These are phyloP conservation scores for Campylomormyrus numenius DNA, from an alignment of 2,113 vertebrate species.

Conservation along the genomic window DNA sequence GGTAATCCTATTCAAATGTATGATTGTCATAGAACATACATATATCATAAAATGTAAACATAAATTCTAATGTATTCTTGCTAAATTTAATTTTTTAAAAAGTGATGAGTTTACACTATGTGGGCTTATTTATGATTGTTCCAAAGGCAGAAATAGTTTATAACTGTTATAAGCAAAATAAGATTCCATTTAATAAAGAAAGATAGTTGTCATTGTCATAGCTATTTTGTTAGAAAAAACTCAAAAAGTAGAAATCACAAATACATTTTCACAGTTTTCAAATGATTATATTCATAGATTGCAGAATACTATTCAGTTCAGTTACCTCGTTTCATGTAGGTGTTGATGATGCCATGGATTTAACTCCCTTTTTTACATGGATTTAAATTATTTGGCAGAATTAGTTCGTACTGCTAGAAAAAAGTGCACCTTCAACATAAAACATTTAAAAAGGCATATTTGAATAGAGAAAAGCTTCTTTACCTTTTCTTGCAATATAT, in stretches of 20 bases:
- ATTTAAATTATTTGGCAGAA: not conserved
- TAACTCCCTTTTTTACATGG: not conserved
- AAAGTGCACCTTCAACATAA: not conserved
- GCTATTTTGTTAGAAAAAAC: not conserved
- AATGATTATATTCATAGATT: not conserved
- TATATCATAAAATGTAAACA: not conserved
- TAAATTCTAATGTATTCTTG: not conserved
- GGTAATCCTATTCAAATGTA: not conserved
- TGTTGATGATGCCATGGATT: not conserved
- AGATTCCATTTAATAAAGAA: not conserved
- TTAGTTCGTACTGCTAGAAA: not conserved
- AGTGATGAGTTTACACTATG: not conserved
- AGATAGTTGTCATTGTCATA: not conserved
- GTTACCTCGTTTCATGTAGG: not conserved
- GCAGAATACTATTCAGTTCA: not conserved
- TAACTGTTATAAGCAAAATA: not conserved
- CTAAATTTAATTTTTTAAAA: not conserved
- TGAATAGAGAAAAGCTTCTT: not conserved
- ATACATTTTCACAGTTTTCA: not conserved
- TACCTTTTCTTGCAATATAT: not conserved
- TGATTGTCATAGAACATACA: not conserved
- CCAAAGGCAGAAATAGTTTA: not conserved
- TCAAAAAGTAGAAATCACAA: not conserved
- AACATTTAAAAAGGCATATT: not conserved
- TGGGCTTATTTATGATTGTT: not conserved